These are phyloP conservation scores for Anadara kagoshimensis DNA, from an alignment of 1,140 invertebrate species.

Conservation along the genomic window DNA sequence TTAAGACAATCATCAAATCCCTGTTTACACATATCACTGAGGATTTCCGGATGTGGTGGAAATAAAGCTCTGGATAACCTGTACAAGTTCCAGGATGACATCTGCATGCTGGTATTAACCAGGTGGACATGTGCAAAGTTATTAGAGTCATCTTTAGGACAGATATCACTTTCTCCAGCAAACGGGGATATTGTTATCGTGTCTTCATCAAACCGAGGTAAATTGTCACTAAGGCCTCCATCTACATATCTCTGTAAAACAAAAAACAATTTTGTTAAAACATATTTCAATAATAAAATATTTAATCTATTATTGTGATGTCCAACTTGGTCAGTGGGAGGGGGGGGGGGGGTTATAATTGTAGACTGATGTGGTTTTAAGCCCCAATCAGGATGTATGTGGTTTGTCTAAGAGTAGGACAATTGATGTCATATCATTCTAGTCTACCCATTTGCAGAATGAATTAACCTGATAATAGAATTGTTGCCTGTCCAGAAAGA, in stretches of 20 bases:
- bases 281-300: too few species aligned
- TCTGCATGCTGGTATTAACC: constrained; percentile 95
- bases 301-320: too few species aligned
- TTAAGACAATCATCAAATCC: constrained; percentile 95
- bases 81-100: constrained; percentile 84
- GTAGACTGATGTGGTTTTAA: too few species aligned
- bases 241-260: constrained; percentile 88
- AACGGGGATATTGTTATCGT: constrained; percentile 98
- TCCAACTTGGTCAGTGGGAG: too few species aligned
- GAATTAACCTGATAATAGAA: too few species aligned
- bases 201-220: constrained; percentile 93
- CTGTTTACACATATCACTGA: constrained; percentile 96
- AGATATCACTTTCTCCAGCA: constrained; percentile 98
- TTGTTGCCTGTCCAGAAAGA: too few species aligned
- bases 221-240: constrained; percentile 96
- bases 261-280: background rate
- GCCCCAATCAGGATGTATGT: too few species aligned
- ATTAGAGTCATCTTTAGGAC: constrained; percentile 84
- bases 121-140: constrained; percentile 82
- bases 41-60: constrained; percentile 92
- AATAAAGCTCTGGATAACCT: constrained; percentile 93
- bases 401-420: too few species aligned
- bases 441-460: too few species aligned
- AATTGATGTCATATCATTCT: too few species aligned
- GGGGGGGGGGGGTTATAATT: too few species aligned